Evolutionary conservation across 2,797 vertebrate species (phyloP).

Genomic region (Coccyzus lansbergi): DNA sequence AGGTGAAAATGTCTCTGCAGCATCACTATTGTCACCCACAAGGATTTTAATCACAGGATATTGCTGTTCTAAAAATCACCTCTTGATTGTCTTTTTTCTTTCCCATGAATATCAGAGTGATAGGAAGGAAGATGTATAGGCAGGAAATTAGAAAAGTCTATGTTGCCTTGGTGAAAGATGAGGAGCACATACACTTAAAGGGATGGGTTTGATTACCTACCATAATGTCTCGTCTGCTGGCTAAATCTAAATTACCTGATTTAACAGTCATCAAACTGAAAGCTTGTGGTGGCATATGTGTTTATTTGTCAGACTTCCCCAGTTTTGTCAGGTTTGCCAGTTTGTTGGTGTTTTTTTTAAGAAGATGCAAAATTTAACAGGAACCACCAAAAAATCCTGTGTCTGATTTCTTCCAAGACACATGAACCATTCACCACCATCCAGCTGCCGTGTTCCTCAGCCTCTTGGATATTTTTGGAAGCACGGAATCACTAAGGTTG

Average conservation of each 20-base stretch:
- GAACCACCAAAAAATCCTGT: not conserved
- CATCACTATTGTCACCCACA: not conserved
- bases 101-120: constrained; percentile 27
- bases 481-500: too few species aligned
- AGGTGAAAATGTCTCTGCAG: constrained; percentile 13
- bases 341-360: not conserved
- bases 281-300: not conserved
- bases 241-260: not conserved
- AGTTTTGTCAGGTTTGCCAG: not conserved
- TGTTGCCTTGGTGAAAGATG: constrained; percentile 24
- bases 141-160: constrained; percentile 62
- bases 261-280: not conserved
- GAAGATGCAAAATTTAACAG: not conserved
- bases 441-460: not conserved
- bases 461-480: not conserved
- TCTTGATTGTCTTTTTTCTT: not conserved
- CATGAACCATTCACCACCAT: fast-evolving
- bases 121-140: constrained; percentile 2
- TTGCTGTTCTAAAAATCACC: constrained; percentile 50
- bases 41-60: constrained; percentile 48
- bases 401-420: not conserved
- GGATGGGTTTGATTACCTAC: too few species aligned
- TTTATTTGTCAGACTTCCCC: not conserved
- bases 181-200: too few species aligned
- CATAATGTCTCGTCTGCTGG: too few species aligned